Percentiles rank a stretch among this genome's conserved stretches.
phyloP scores from a whole-genome alignment of 2,888 invertebrate genomes.

The Lysandra coridon region DNA sequence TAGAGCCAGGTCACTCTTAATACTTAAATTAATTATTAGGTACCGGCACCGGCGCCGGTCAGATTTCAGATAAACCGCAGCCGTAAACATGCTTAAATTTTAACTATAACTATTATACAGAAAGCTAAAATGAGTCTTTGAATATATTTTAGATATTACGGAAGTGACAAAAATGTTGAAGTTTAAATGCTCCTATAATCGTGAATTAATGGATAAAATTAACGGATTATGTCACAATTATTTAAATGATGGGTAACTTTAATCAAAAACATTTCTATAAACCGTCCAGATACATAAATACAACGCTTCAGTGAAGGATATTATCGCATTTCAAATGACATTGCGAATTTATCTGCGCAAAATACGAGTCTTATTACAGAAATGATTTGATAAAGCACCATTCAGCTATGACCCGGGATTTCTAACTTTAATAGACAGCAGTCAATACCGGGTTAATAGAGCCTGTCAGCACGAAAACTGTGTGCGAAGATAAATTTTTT shows the following conservation, averaged over 20 bases:
- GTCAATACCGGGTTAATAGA: slow-evolving; percentile 31
- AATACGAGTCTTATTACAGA: slow-evolving; percentile 17
- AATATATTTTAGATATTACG: background rate
- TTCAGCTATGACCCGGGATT: slow-evolving; percentile 25
- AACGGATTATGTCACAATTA: too few species aligned
- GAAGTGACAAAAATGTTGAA: too few species aligned
- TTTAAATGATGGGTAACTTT: background rate
- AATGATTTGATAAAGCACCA: slow-evolving; percentile 21
- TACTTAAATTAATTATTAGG: slow-evolving; percentile 22
- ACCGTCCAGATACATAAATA: background rate
- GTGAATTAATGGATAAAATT: too few species aligned
- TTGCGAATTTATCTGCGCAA: slow-evolving; percentile 21
- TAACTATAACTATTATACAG: background rate
- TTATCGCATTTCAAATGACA: background rate
- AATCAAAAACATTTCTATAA: background rate
- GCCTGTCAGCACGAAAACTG: slow-evolving; percentile 31
- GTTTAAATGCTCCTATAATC: too few species aligned
- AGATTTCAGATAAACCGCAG: slow-evolving; percentile 3
- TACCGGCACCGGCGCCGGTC: background rate
- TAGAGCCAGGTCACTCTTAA: slow-evolving; percentile 7
- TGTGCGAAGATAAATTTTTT: slow-evolving; percentile 28
- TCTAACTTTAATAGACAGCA: slow-evolving; percentile 33
- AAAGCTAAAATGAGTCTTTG: background rate
- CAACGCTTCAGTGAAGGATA: background rate
- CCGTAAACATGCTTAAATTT: slow-evolving; percentile 18